Evolutionary conservation across 1,140 invertebrate genomes (phyloP).

Genomic region (Cherax destructor): DNA sequence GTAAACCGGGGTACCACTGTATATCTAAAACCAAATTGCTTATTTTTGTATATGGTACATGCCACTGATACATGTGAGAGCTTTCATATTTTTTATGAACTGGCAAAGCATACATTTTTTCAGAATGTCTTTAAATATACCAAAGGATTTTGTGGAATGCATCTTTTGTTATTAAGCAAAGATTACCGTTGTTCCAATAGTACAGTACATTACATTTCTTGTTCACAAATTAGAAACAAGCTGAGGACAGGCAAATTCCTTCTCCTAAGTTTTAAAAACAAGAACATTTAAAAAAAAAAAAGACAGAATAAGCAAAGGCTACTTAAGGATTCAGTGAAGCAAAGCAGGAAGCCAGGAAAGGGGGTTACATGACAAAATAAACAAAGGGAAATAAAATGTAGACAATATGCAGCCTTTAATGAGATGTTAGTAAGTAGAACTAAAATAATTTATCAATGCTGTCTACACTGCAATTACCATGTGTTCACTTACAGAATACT

Average conservation of each 20-base stretch:
- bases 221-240: not conserved
- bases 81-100: no score
- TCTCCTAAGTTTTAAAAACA: not conserved
- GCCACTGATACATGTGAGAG: no score
- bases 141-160: no score
- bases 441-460: not conserved
- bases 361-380: not conserved
- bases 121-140: no score
- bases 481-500: not conserved
- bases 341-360: not conserved
- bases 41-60: no score
- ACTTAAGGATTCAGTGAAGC: not conserved
- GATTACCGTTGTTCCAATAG: no score
- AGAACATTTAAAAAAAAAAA: not conserved
- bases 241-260: not conserved
- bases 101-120: no score
- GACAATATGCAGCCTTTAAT: not conserved
- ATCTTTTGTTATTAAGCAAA: no score
- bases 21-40: no score
- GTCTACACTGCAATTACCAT: slow-evolving; percentile 22
- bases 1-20: no score
- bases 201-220: not conserved
- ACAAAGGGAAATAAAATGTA: not conserved
- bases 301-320: not conserved
- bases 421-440: slow-evolving; percentile 26